Conservation (phyloP, 2,888 invertebrate genomes). For the Lypha dubia region DNA sequence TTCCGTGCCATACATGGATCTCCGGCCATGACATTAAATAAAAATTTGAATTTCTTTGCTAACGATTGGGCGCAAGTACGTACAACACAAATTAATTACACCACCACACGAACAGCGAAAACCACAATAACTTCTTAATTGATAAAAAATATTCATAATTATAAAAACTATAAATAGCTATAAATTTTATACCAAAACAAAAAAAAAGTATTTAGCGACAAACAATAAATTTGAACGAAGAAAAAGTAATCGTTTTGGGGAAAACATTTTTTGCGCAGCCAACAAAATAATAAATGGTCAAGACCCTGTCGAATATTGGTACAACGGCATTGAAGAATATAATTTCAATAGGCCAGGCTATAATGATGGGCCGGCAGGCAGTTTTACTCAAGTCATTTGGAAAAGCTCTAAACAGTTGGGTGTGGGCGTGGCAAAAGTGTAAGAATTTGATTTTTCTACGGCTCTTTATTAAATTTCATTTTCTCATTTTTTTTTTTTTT, state of each 20-base stretch:
- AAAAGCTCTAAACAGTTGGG: slow-evolving; percentile 90
- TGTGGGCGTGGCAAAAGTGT: slow-evolving; percentile 86
- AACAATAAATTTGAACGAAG: slow-evolving; percentile 84
- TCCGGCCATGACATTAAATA: slow-evolving; percentile 87
- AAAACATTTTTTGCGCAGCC: slow-evolving; percentile 91
- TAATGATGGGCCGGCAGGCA: slow-evolving; percentile 88
- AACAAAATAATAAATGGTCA: slow-evolving; percentile 85
- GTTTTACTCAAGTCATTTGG: slow-evolving; percentile 94
- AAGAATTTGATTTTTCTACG: background rate
- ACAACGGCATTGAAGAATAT: slow-evolving; percentile 88
- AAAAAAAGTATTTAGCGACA: slow-evolving; percentile 66
- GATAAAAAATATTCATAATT: background rate
- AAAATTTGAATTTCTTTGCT: slow-evolving; percentile 87
- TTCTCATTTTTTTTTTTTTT: background rate
- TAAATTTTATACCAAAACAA: slow-evolving; percentile 15
- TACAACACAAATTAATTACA: slow-evolving; percentile 35
- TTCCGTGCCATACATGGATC: slow-evolving; percentile 88
- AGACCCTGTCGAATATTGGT: slow-evolving; percentile 86
- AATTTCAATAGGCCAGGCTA: slow-evolving; percentile 87
- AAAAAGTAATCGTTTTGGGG: slow-evolving; percentile 90
- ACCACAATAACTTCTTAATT: slow-evolving; percentile 31
- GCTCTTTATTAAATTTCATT: background rate
- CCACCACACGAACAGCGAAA: slow-evolving; percentile 40
- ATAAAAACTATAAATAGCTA: slow-evolving; percentile 1
- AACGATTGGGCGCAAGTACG: slow-evolving; percentile 88